These are phyloP conservation scores for Allygus modestus DNA, from an alignment of 2,888 invertebrate genomes.

Conservation along the genomic window DNA sequence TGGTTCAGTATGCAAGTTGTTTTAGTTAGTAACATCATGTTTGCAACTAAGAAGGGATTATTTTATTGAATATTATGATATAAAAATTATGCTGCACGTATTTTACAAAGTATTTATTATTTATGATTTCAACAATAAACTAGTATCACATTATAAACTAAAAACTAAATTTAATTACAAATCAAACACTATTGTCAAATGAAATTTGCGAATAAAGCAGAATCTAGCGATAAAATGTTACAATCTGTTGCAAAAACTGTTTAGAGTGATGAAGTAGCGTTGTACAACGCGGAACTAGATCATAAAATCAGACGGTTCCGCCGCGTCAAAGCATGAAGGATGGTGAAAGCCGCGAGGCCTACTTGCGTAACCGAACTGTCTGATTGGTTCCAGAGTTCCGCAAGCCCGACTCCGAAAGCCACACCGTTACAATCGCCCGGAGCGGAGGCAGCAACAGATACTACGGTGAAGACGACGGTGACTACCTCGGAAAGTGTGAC, in stretches of 20 bases:
- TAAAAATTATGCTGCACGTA: too few species aligned
- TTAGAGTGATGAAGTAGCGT: conserved; percentile 13
- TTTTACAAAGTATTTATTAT: too few species aligned
- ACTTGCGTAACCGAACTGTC: conserved; percentile 58
- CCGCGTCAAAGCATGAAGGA: conserved; percentile 47
- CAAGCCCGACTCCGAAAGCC: conserved; percentile 75
- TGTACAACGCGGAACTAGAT: conserved; percentile 40
- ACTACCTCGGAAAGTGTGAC: conserved; percentile 62
- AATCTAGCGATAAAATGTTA: too few species aligned
- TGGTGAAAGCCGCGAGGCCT: conserved; percentile 51
- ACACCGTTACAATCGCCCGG: conserved; percentile 79
- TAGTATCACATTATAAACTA: too few species aligned
- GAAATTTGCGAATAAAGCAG: too few species aligned
- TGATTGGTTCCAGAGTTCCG: conserved; percentile 68
- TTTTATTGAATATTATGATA: too few species aligned
- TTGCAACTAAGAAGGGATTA: too few species aligned
- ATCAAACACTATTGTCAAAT: too few species aligned
- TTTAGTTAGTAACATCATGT: too few species aligned
- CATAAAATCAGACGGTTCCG: conserved; percentile 41
- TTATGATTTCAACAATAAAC: too few species aligned
- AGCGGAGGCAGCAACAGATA: conserved; percentile 71
- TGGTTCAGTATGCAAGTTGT: too few species aligned
- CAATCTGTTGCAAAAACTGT: conserved; percentile 32
- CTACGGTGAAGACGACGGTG: conserved; percentile 70
- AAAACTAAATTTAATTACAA: too few species aligned